Conservation (phyloP, 1,140 invertebrate species). For the Eumeta japonica region DNA sequence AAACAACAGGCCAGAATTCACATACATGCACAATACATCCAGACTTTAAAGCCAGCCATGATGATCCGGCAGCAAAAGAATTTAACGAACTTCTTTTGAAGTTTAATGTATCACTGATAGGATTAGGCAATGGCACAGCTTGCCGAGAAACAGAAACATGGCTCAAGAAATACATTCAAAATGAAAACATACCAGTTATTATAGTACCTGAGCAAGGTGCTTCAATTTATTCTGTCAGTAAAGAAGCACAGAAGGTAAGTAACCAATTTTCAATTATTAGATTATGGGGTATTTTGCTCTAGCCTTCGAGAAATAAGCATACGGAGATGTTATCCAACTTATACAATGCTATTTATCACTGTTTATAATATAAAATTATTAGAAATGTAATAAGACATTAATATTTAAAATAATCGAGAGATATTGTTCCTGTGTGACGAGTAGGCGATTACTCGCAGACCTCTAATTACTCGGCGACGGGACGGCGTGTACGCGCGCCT, state of each 20-base stretch:
- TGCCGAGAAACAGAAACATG: slow-evolving; percentile 82
- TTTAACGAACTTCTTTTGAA: slow-evolving; percentile 30
- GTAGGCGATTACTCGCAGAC: too few species aligned
- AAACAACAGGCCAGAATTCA: slow-evolving; percentile 67
- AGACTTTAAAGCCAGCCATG: slow-evolving; percentile 33
- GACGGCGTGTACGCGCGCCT: too few species aligned
- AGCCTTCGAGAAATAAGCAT: too few species aligned
- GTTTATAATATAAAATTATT: too few species aligned
- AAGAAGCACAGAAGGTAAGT: slow-evolving; percentile 69
- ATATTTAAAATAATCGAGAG: too few species aligned
- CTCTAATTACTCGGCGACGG: too few species aligned
- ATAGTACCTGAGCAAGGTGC: slow-evolving; percentile 88
- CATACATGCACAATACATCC: slow-evolving; percentile 71
- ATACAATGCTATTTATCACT: too few species aligned
- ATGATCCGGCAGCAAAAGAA: slow-evolving; percentile 36
- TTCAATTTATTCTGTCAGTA: slow-evolving; percentile 86
- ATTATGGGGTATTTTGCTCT: too few species aligned
- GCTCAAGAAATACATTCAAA: slow-evolving; percentile 53
- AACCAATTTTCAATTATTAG: too few species aligned
- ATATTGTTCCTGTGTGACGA: too few species aligned
- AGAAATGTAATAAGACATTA: too few species aligned
- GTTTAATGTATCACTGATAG: slow-evolving; percentile 70
- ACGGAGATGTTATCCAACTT: too few species aligned
- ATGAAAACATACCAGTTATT: slow-evolving; percentile 52
- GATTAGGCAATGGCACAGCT: slow-evolving; percentile 85